Base-by-base conservation (phyloP, 2,113 vertebrate species). In the Anolis carolinensis region DNA sequence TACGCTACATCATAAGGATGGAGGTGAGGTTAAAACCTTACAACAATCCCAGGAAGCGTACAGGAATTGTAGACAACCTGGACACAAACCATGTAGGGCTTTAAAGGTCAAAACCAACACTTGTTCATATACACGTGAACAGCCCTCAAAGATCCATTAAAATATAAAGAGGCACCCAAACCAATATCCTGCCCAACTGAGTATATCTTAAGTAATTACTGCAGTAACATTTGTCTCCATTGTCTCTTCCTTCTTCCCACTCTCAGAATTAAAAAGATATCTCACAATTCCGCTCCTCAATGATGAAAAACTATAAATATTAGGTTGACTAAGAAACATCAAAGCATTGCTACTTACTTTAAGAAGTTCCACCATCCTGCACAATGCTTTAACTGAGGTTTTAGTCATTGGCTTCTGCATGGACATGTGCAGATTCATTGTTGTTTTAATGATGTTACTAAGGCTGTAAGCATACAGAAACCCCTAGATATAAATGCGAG, bases 401-500 rank as follows among this genome's bases (percentile, higher is more conserved):
- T 98, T 99, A 87, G 99, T 99, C 98, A 99, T 99, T 88, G 99
- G 99, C 89, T 98, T 97, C 94, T 99, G 98, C 98, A 98, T 97
- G 39, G 98, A 99, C 98, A 99, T 98, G 92, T 99, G 97, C 93
- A 99, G 97, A 93, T 99, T 99, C 99, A 99, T 99, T 73, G 98
- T 99, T 48, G 98, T 99, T 96, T 98, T 99, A 92, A 99, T 96
- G 84, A 98, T 98, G 91, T 97, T 99, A 93, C 98, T 96, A 95
- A 99, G 97, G 95, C 98, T 97, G 90, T 98, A 99, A 1, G 99
- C 98, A 90, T 99, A 99, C 73, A 99, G 97, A 95, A 99, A 97
- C 59, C 99, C 99, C 99, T 99, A 91, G 63, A 94, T 93, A 92
- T 62, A 92, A 92, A 89, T 62, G 70, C 0, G 89, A 77, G 65